Evolutionary conservation across 2,888 invertebrate species (phyloP), one percentile per base, ranked within the genome.

Genomic region (Drosophila borealis): DNA sequence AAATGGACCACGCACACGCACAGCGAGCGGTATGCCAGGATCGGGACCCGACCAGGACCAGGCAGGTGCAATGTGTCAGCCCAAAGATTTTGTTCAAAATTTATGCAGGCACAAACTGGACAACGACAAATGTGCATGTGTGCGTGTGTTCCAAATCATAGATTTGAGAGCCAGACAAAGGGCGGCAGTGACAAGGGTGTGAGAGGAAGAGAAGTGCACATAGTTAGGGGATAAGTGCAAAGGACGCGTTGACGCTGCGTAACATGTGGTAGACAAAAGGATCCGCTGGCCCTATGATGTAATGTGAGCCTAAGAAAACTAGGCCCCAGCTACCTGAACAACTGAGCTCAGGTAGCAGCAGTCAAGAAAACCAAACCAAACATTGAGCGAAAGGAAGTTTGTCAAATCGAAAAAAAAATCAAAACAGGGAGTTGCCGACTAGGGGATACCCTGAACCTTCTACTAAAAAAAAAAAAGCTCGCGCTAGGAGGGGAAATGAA

Each of bases 41-140:
- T 78, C 78, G 53, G 51, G 46, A 44, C 19, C 55, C 21, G 41
- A 45, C 3, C 41, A 29, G 33, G 51, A 61, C 51, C 72, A 70
- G 68, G 80, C 81, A 81, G 81, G 83, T 83, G 81, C 78, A 83
- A 70, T 67, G 55, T 70, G 70, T 69, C 79, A 64, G 62, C 25
- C 59, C 69, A 41, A 70, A 67, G 61, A 69, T 56, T 60, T 62
- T 56, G 36, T 51, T 36, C 44, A 49, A 48, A 80, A 74, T 78
- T 73, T 82, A 74, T 82, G 73, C 80, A 71, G 78, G 73, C 68
- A 45, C 63, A 69, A 67, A 62, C 79, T 67, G 76, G 76, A 66
- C 66, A 72, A 45, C 48, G 60, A 66, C 51, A 61, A 62, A 56
- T 48, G 44, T 45, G 39, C 25, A 44, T 61, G 39, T 49, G 37